Evolutionary conservation across 1,140 invertebrate species (phyloP), one percentile per base, ranked within the genome.

Genomic region (Andricus grossulariae): DNA sequence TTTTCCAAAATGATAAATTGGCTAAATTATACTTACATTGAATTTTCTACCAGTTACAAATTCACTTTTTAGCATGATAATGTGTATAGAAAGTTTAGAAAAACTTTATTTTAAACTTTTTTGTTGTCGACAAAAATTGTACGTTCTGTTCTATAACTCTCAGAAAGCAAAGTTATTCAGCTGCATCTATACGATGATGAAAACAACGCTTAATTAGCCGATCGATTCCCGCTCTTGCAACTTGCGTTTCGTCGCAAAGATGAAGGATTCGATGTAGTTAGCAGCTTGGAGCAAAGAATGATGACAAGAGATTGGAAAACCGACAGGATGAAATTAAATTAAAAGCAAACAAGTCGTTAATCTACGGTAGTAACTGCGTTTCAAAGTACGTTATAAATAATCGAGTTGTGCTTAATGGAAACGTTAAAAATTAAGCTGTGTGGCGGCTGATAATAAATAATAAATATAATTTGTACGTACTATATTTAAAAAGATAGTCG

Each of bases 331-430:
- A 60, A 60, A 25, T 39, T 60, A 32, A 60, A 60, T 60, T 60
- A 25, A 60, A 60, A 60, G 57, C 57, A 60, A 60, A 60, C 57
- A 60, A 32, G 21, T 60, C 57, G 57, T 60, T 39, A 60, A 57
- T 57, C 55, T 57, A 57, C 55, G 21, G 10, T 57, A 12, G 18
- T 12, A 57, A 32, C 19, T 57, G 55, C 19, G 19, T 57, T 32
- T 57, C 19, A 21, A 57, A 57, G 55, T 10, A 57, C n/a, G 25
- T 32, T 32, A 11, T 57, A 57, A 57, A 21, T 18, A 32, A 11
- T 21, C 19, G 10, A 13, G 55, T 57, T 3, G 1, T 57, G 55
- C 21, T 15, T 57, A 55, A 55, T 55, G 13, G 54, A n/a, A 57
- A 25, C 13, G 19, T 21, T 4, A 57, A 57, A 57, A 57, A 25